Percentiles rank a stretch among this genome's conserved stretches.
Evolutionary conservation across 53 echinoderm and acorn worm species (phyloP).

Genomic region (Hippasteria phrygiana): DNA sequence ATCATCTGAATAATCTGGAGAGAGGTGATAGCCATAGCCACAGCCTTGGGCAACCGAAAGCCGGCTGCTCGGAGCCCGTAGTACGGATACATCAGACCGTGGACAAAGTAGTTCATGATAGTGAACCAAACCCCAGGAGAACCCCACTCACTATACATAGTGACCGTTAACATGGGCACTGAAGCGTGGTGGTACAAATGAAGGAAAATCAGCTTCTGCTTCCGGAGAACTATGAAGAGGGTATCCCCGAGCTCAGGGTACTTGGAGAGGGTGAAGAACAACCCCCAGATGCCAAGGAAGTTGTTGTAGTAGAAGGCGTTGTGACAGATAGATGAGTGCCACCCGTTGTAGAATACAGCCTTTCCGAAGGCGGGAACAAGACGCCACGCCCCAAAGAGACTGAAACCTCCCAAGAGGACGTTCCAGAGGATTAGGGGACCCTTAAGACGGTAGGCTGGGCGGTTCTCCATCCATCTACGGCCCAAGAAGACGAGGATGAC

Average conservation of each 20-base stretch:
- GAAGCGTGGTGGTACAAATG: conserved; percentile 97
- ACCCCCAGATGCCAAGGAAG: conserved; percentile 79
- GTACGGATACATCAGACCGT: conserved; percentile 94
- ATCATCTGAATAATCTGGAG: conserved; percentile 91
- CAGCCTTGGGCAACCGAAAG: conserved; percentile 75
- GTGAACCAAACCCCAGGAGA: conserved; percentile 81
- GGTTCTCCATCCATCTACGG: conserved; percentile 73
- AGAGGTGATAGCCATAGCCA: conserved; percentile 78
- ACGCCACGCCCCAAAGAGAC: conserved; percentile 70
- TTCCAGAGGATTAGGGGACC: conserved; percentile 78
- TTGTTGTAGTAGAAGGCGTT: conserved; percentile 64
- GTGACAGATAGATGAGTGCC: conserved; percentile 69
- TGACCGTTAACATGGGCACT: conserved; percentile 80
- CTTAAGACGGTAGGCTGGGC: conserved; percentile 71
- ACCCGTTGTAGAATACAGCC: conserved; percentile 65
- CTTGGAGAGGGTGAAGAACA: conserved; percentile 86
- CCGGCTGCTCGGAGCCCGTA: conserved; percentile 85
- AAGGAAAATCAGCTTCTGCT: conserved; percentile 89
- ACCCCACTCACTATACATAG: conserved; percentile 68
- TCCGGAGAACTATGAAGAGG: conserved; percentile 88
- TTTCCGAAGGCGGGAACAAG: conserved; percentile 51
- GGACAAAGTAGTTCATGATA: conserved; percentile 82
- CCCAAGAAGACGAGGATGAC: conserved; percentile 68
- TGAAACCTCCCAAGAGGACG: conserved; percentile 74
- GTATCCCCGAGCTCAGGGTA: conserved; percentile 92